Evolutionary conservation across 2,113 vertebrate genomes (phyloP).

Genomic region (Vireo altiloquus): DNA sequence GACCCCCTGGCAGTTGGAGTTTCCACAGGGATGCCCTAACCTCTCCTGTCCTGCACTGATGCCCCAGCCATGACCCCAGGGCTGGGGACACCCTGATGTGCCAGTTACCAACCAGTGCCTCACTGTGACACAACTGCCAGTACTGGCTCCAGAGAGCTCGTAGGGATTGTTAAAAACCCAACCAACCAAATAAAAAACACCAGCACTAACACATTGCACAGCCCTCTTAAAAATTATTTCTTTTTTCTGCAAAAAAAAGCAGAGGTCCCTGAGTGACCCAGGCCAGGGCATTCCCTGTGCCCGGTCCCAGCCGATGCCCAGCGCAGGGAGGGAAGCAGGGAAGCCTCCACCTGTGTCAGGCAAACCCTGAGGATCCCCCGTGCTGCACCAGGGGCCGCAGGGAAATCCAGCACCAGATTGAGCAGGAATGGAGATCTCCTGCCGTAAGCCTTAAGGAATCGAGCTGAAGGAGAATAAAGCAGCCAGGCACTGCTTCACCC

Average conservation of each 20-base stretch:
- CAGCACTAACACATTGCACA: neutral
- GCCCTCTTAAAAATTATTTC: neutral
- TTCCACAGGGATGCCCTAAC: neutral
- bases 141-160: neutral
- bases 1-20: fast-evolving
- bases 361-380: slow-evolving; percentile 13
- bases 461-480: neutral
- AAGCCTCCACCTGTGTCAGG: neutral
- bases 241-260: neutral
- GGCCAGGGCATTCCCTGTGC: neutral
- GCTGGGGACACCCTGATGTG: neutral
- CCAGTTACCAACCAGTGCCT: neutral
- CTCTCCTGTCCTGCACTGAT: neutral
- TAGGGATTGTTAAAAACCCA: neutral
- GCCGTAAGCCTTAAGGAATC: neutral
- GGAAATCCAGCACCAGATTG: neutral
- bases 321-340: neutral
- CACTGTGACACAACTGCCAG: neutral
- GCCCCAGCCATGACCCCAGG: neutral
- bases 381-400: neutral
- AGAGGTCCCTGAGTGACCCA: neutral
- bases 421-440: neutral
- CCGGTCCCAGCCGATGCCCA: fast-evolving
- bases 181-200: neutral
- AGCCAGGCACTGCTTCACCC: neutral